phyloP scores from a whole-genome alignment of 2,113 vertebrate genomes.

The Irena cyanogastra region DNA sequence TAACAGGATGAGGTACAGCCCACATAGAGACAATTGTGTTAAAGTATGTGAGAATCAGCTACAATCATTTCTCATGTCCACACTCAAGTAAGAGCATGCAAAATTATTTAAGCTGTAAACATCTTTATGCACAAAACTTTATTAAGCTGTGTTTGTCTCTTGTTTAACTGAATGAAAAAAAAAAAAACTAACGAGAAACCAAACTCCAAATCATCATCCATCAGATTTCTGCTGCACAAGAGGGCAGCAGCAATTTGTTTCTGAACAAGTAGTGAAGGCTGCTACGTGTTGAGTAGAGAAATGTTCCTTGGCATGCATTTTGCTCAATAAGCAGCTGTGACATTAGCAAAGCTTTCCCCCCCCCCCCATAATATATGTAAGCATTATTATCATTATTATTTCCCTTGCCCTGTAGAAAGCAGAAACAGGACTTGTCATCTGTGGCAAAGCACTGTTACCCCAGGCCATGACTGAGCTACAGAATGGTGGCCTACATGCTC shows the following conservation, averaged over 20 bases:
- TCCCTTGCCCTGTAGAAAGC: neutral
- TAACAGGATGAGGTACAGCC: fast-evolving
- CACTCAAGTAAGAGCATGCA: neutral
- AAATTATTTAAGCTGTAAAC: neutral
- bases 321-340: neutral
- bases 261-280: neutral
- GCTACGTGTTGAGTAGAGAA: fast-evolving
- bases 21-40: fast-evolving
- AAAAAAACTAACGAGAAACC: fast-evolving
- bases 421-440: neutral
- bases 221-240: neutral
- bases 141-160: neutral
- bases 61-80: neutral
- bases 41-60: neutral
- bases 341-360: neutral
- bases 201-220: neutral
- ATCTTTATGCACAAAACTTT: neutral
- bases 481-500: fast-evolving
- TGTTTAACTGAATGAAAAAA: neutral
- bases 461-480: neutral
- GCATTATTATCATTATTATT: neutral
- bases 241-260: neutral
- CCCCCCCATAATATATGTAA: fast-evolving
- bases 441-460: neutral
- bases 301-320: neutral